Base-by-base conservation (phyloP, 2,113 vertebrate species). In the Todiramphus chloris region DNA sequence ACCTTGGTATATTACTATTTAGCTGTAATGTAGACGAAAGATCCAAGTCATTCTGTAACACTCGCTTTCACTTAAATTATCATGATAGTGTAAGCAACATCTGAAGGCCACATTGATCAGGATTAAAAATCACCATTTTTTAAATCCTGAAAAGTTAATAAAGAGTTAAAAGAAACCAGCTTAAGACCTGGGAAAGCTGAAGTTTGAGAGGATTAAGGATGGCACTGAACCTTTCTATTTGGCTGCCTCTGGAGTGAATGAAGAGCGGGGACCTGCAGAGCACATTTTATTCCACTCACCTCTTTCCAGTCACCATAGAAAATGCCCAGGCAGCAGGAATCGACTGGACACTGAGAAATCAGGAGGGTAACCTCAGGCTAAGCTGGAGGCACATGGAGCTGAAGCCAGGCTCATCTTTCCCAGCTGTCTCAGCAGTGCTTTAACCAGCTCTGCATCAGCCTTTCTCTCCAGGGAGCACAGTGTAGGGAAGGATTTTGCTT, bases 1-100 rank as follows among this genome's bases (percentile, higher is more conserved):
- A 50, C 46, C 23, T 7, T 28, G 48, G 21, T 90, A 90, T 96
- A 97, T 87, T 50, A 82, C 15, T 87, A 37, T 88, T 96, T 76
- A 93, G 53, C 82, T 94, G 56, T 92, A 93, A 68, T 23, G 44
- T 59, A 46, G 24, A 70, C 75, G 75, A 60, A 92, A 56, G 83
- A 70, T 79, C 48, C 18, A 82, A 92, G 60, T 93, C 67, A 55
- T 43, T 73, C 75, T 62, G 44, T 73, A 85, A 60, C 0, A 16
- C 37, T 76, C 87, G 72, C 44, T 78, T 83, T 83, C 60, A 39
- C 69, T 62, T 55, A 35, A 44, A 37, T 73, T 76, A 81, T 46
- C 9, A 1, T 62, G 33, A 23, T 37, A 67, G 46, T 11, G 18
- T n/a, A 64, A 31, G 64, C 70, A 95, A 21, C 41, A 33, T n/a